phyloP scores from a whole-genome alignment of 2,888 invertebrate genomes.

The Erannis defoliaria region DNA sequence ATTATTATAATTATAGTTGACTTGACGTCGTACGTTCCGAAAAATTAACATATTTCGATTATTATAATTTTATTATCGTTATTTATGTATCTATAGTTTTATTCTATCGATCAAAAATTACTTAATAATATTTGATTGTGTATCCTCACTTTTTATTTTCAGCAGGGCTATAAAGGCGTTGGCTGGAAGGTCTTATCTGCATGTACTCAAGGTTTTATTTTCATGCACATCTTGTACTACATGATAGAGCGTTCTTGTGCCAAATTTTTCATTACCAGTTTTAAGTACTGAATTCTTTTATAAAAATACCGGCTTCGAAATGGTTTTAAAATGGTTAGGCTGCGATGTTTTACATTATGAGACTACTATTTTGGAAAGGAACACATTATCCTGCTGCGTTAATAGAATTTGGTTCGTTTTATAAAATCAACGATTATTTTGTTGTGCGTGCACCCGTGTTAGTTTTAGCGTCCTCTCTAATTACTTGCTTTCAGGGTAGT shows the following conservation, averaged over 20 bases:
- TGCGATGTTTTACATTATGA: too few species aligned
- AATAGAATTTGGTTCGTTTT: too few species aligned
- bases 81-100: constrained; percentile 44
- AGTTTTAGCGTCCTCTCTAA: too few species aligned
- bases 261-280: constrained; percentile 9
- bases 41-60: constrained; percentile 32
- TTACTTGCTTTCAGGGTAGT: too few species aligned
- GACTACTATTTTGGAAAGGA: too few species aligned
- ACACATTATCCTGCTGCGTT: too few species aligned
- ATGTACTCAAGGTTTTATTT: constrained; percentile 14
- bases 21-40: constrained; percentile 23
- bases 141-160: constrained; percentile 64
- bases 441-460: too few species aligned
- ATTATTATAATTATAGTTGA: constrained; percentile 24
- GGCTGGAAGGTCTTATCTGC: constrained; percentile 61
- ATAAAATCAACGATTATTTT: too few species aligned
- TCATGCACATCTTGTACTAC: not conserved
- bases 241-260: constrained; percentile 6
- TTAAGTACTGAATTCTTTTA: not conserved
- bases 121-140: constrained; percentile 68
- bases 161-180: constrained; percentile 67
- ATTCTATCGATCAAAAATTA: constrained; percentile 57
- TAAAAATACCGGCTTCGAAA: too few species aligned
- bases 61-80: constrained; percentile 44
- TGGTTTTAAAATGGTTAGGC: too few species aligned